Conservation (phyloP, 1,140 invertebrate species). For the Diplogasteroides magnus region DNA sequence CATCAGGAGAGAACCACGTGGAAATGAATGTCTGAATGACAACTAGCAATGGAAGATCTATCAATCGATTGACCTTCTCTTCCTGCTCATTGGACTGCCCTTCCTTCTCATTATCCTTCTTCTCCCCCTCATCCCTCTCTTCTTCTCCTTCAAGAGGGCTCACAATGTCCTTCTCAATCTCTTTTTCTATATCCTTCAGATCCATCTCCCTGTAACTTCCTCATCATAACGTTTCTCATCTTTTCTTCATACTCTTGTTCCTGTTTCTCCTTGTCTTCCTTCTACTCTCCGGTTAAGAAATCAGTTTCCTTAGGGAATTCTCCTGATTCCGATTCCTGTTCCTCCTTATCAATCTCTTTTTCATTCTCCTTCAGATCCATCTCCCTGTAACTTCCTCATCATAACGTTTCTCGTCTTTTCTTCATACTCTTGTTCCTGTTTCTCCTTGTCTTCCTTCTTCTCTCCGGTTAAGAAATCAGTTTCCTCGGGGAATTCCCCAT, state of each 20-base stretch:
- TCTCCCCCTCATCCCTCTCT: background rate
- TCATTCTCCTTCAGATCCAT: background rate
- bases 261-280: background rate
- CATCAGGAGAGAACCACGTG: background rate
- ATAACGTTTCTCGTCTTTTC: background rate
- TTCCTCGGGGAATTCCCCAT: background rate
- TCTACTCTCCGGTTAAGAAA: constrained; percentile 6
- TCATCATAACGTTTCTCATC: too few species aligned
- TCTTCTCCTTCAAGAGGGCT: background rate
- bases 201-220: too few species aligned
- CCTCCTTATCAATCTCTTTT: background rate
- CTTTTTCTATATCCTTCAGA: too few species aligned
- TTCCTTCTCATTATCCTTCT: background rate
- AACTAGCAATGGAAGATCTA: background rate
- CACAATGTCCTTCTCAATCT: background rate
- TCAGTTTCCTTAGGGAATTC: background rate
- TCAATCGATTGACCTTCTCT: background rate
- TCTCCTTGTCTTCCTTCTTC: constrained; percentile 15
- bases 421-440: too few species aligned
- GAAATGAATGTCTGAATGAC: background rate
- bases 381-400: background rate
- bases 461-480: constrained; percentile 22
- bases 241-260: background rate
- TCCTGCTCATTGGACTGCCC: background rate
- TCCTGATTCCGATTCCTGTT: background rate